phyloP scores from a whole-genome alignment of 2,113 vertebrate species.

The Rynchops niger region DNA sequence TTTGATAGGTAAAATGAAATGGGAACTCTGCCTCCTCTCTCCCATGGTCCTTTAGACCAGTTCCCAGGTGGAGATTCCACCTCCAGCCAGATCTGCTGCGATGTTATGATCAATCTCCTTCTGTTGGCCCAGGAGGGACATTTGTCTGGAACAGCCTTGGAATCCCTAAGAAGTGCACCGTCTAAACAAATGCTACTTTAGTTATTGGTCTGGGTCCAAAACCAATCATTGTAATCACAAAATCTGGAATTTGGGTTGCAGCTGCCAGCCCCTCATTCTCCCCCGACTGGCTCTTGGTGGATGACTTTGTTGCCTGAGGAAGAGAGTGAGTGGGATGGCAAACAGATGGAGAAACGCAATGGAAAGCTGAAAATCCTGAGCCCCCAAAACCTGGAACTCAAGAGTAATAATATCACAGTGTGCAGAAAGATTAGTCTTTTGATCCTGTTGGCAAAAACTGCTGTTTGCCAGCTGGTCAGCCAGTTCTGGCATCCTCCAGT shows the following conservation, averaged over 20 bases:
- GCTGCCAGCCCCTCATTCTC: neutral
- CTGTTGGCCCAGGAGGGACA: neutral
- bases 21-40: neutral
- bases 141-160: neutral
- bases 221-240: neutral
- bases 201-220: neutral
- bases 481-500: constrained; percentile 1
- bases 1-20: neutral
- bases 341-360: neutral
- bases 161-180: neutral
- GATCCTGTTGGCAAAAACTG: constrained; percentile 10
- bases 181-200: neutral
- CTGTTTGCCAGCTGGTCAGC: constrained; percentile 33
- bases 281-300: neutral
- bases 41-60: neutral
- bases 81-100: neutral
- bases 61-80: neutral
- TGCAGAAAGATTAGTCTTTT: constrained; percentile 27
- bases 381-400: neutral
- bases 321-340: neutral
- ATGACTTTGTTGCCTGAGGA: neutral
- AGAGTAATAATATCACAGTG: neutral
- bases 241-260: neutral
- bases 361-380: neutral
- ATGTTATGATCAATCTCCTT: neutral